Conservation (phyloP, 2,888 invertebrate species). For the Spodoptera littoralis region DNA sequence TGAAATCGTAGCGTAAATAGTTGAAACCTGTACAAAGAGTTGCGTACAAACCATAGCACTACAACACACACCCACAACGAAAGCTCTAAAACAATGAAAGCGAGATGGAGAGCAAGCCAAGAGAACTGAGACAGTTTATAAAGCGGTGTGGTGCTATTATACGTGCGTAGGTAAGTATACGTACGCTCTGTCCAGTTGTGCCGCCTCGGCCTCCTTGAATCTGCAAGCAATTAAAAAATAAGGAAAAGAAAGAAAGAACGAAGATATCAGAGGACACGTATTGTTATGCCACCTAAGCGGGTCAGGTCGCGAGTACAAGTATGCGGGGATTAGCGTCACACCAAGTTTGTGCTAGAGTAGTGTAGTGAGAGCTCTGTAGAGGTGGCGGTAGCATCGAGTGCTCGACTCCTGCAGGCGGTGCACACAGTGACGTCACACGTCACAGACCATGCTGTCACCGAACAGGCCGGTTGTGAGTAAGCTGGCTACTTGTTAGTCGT, state of each 20-base stretch:
- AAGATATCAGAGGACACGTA: constrained; percentile 71
- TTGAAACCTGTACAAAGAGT: constrained; percentile 28
- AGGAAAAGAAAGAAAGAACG: constrained; percentile 85
- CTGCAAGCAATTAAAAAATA: constrained; percentile 91
- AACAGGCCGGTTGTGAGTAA: constrained; percentile 79
- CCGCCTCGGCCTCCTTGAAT: constrained; percentile 95
- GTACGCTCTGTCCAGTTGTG: constrained; percentile 94
- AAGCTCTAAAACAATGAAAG: constrained; percentile 61
- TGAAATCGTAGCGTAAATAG: constrained; percentile 8
- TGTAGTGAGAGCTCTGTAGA: constrained; percentile 73
- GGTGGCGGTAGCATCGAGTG: constrained; percentile 72
- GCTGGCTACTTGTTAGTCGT: constrained; percentile 82
- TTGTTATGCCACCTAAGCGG: constrained; percentile 78
- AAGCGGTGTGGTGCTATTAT: constrained; percentile 73
- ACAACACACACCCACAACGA: constrained; percentile 46
- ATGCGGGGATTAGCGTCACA: constrained; percentile 78
- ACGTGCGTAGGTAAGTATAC: constrained; percentile 89
- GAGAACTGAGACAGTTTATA: constrained; percentile 74
- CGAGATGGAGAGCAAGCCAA: constrained; percentile 67
- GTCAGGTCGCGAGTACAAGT: constrained; percentile 63
- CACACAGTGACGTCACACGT: constrained; percentile 64
- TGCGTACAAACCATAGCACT: constrained; percentile 42
- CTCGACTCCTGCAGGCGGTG: constrained; percentile 45
- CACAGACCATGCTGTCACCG: constrained; percentile 78
- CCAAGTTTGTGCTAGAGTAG: constrained; percentile 77